phyloP scores from a whole-genome alignment of 2,113 vertebrate species.

The Rissa tridactyla region DNA sequence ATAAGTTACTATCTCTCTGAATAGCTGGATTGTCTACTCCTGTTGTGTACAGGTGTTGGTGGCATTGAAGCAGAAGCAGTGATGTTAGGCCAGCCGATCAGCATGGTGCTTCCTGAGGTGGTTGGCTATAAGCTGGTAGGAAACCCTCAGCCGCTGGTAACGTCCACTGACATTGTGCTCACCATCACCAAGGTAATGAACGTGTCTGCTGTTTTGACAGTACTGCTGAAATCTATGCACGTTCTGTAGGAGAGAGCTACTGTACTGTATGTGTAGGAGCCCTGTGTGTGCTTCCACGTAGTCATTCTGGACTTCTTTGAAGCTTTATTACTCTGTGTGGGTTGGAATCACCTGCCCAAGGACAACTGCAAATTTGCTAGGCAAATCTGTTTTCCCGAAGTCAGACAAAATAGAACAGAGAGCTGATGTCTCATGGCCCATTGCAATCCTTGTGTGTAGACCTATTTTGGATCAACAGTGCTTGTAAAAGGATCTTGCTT shows the following conservation, averaged over 20 bases:
- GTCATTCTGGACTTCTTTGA: neutral
- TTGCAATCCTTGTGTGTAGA: neutral
- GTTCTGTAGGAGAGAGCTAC: neutral
- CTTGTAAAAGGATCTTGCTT: neutral
- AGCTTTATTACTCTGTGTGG: neutral
- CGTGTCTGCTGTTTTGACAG: neutral
- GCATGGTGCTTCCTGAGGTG: conserved; percentile 97
- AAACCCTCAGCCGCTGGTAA: conserved; percentile 83
- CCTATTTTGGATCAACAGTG: neutral
- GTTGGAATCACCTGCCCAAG: neutral
- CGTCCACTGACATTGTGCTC: conserved; percentile 97
- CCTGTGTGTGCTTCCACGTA: neutral
- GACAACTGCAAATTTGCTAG: neutral
- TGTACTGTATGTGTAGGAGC: neutral
- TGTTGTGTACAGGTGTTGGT: conserved; percentile 83
- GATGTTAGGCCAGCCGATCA: conserved; percentile 98
- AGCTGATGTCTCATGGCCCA: neutral
- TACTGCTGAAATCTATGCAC: neutral
- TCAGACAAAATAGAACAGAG: neutral
- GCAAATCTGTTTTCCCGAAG: neutral
- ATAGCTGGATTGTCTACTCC: neutral
- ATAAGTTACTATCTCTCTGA: rapidly evolving
- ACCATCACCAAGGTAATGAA: conserved; percentile 92
- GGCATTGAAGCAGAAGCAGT: conserved; percentile 98
- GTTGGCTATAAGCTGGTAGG: conserved; percentile 90